Evolutionary conservation across 2,797 vertebrate species (phyloP).

Genomic region (Spea hammondii): DNA sequence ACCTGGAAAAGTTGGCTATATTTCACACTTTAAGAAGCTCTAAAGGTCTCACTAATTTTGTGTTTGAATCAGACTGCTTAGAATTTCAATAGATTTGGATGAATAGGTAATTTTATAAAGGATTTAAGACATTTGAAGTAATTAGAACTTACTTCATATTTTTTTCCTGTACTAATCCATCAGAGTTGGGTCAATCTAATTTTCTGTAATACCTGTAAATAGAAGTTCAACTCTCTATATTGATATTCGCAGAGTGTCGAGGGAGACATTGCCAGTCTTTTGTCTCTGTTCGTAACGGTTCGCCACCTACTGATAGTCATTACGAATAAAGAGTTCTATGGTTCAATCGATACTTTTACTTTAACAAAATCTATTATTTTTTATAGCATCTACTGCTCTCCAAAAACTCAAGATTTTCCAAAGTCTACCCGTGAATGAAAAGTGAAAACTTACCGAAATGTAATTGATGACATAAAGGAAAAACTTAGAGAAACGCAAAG

Average conservation of each 20-base stretch:
- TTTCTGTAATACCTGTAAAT: not conserved
- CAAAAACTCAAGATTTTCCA: not conserved
- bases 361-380: slow-evolving; percentile 37
- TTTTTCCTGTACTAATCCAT: not conserved
- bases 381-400: slow-evolving; percentile 7
- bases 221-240: slow-evolving; percentile 2
- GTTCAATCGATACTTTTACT: slow-evolving; percentile 64
- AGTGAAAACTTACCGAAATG: not conserved
- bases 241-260: slow-evolving; percentile 63
- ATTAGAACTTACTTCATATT: too few species aligned
- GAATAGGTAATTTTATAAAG: too few species aligned
- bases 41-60: too few species aligned
- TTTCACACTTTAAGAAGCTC: too few species aligned
- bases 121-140: too few species aligned
- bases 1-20: too few species aligned
- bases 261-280: slow-evolving; percentile 51
- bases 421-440: not conserved
- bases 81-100: too few species aligned
- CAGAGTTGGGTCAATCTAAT: not conserved
- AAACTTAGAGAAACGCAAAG: too few species aligned
- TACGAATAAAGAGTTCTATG: slow-evolving; percentile 54
- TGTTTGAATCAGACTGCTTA: too few species aligned
- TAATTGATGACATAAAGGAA: too few species aligned
- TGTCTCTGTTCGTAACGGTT: slow-evolving; percentile 58
- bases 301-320: slow-evolving; percentile 55